These are phyloP conservation scores for Phoenicopterus ruber DNA, from an alignment of 2,113 vertebrate genomes.

Conservation along the genomic window DNA sequence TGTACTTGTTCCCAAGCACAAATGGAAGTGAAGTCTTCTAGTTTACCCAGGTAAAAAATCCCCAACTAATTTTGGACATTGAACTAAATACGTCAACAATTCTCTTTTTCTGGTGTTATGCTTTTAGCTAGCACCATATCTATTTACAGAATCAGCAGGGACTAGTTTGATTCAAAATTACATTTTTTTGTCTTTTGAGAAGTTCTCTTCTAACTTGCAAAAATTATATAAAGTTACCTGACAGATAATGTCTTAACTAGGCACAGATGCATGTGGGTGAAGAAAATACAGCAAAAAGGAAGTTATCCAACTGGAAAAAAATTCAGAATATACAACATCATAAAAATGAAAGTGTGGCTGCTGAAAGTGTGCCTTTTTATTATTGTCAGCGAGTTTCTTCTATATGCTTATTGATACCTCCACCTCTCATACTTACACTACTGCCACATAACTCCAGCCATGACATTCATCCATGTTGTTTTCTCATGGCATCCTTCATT, in stretches of 20 bases:
- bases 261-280: neutral
- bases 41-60: neutral
- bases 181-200: neutral
- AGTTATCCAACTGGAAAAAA: neutral
- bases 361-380: neutral
- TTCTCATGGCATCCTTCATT: neutral
- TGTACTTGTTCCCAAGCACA: neutral
- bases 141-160: neutral
- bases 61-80: neutral
- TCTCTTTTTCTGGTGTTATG: neutral
- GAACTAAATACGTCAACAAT: neutral
- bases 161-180: neutral
- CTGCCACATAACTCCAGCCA: neutral
- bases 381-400: neutral
- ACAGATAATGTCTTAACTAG: neutral
- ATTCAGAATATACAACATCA: neutral
- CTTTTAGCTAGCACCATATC: neutral
- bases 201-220: neutral
- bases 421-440: neutral
- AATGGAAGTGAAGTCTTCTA: neutral
- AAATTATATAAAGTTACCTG: neutral
- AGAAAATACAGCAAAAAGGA: neutral
- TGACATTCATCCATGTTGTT: constrained; percentile 5
- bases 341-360: neutral
- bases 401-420: neutral